A percentile compares a stretch with the other conserved stretches of the same genome.
phyloP scores from a whole-genome alignment of 2,113 vertebrate species.

The Oryzias melastigma region DNA sequence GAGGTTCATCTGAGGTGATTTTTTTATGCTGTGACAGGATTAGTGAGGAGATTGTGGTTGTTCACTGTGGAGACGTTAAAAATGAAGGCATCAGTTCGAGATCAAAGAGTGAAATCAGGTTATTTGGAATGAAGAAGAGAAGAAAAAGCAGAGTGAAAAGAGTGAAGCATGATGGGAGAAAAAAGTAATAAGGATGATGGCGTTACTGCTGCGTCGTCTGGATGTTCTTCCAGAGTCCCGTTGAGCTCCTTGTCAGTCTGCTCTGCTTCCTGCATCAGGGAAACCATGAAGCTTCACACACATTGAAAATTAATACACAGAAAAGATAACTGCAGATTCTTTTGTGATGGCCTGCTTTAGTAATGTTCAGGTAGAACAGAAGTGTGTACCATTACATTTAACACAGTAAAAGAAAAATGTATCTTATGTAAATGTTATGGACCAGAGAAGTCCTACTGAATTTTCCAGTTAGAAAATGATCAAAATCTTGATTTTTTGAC shows the following conservation, averaged over 20 bases:
- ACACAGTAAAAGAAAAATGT: too few relatives aligned
- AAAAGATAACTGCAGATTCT: neutral
- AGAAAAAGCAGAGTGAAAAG: slow-evolving; percentile 8
- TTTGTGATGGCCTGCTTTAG: neutral
- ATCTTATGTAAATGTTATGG: too few relatives aligned
- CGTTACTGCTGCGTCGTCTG: slow-evolving; percentile 69
- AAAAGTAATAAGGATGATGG: slow-evolving; percentile 7
- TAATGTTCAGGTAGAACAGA: neutral
- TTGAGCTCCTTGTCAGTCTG: slow-evolving; percentile 52
- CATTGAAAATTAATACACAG: neutral
- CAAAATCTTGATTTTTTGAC: too few relatives aligned
- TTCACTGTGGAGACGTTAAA: neutral
- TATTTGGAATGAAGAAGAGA: slow-evolving; percentile 8
- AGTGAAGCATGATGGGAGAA: slow-evolving; percentile 5
- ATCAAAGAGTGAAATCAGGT: slow-evolving; percentile 10
- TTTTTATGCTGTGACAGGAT: slow-evolving; percentile 33
- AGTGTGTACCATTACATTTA: neutral
- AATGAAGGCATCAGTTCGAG: neutral
- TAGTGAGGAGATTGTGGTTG: slow-evolving; percentile 15
- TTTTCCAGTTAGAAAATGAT: too few relatives aligned
- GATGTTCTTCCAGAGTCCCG: slow-evolving; percentile 52
- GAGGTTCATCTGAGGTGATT: slow-evolving; percentile 14
- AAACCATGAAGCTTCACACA: slow-evolving; percentile 40
- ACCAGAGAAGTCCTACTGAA: too few relatives aligned
- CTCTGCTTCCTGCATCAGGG: slow-evolving; percentile 64